Evolutionary conservation across 2,797 vertebrate species (phyloP).

Genomic region (Dermochelys coriacea): DNA sequence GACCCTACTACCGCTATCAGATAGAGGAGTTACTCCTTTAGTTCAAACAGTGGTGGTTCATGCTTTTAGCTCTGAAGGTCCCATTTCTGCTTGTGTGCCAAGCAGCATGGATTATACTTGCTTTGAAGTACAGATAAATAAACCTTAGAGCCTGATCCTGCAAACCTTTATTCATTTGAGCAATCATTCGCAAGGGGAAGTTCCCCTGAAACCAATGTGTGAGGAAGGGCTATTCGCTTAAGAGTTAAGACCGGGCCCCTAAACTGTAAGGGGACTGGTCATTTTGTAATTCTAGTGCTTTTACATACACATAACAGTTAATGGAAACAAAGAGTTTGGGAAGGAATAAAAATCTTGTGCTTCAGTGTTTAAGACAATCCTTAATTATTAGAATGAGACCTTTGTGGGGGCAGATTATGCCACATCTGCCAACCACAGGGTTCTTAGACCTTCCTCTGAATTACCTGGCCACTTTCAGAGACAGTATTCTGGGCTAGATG

Average conservation of each 20-base stretch:
- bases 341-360: background rate
- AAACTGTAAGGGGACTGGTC: background rate
- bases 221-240: background rate
- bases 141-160: background rate
- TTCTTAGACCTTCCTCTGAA: background rate
- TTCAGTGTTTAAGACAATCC: background rate
- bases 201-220: background rate
- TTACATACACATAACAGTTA: background rate
- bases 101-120: background rate
- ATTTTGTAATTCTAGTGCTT: background rate
- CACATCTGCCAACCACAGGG: background rate
- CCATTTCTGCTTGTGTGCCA: background rate
- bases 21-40: background rate
- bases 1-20: background rate
- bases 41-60: background rate
- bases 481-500: background rate
- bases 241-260: background rate
- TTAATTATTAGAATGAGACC: background rate
- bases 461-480: background rate
- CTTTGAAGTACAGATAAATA: background rate
- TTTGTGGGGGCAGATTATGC: background rate
- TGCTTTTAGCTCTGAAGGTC: background rate
- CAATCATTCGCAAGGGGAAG: background rate
- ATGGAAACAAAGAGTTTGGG: background rate
- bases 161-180: background rate